These are phyloP conservation scores for Channa argus DNA, from an alignment of 2,113 vertebrate genomes.

Conservation along the genomic window DNA sequence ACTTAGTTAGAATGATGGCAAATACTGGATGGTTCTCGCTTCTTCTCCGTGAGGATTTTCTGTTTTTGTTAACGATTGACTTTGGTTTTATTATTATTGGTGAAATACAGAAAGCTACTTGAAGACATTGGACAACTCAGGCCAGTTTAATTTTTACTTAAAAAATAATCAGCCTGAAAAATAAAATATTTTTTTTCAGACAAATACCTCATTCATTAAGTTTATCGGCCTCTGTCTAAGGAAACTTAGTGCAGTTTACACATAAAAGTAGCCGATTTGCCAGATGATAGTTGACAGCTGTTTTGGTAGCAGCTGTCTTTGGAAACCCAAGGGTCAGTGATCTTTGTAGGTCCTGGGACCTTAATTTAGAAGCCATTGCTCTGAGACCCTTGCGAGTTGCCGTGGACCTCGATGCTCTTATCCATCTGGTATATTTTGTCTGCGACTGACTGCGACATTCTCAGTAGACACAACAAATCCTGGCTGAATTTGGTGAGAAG, in stretches of 20 bases:
- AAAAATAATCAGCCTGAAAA: too few species aligned
- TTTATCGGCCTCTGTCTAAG: not conserved
- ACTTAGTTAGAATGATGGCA: too few species aligned
- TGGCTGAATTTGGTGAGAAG: conserved; percentile 55
- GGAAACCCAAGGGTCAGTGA: conserved; percentile 20
- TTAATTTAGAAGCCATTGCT: conserved; percentile 36
- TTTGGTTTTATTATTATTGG: too few species aligned
- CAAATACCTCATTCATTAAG: not conserved
- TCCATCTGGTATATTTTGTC: conserved; percentile 46
- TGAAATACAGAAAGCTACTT: too few species aligned
- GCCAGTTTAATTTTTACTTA: too few species aligned
- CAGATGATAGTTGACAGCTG: conserved; percentile 31
- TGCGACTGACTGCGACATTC: conserved; percentile 60
- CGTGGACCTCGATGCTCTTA: not conserved
- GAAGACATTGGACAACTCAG: too few species aligned
- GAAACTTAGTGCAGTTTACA: not conserved
- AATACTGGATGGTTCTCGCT: too few species aligned
- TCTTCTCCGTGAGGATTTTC: too few species aligned
- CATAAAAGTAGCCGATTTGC: conserved; percentile 8
- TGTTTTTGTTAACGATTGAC: too few species aligned
- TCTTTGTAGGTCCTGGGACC: conserved; percentile 24
- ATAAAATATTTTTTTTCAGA: not conserved
- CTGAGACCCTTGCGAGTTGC: conserved; percentile 9
- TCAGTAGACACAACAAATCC: conserved; percentile 54
- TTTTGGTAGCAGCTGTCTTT: conserved; percentile 44